Conservation (phyloP, 2,888 invertebrate genomes). For the Sinelater perroti region DNA sequence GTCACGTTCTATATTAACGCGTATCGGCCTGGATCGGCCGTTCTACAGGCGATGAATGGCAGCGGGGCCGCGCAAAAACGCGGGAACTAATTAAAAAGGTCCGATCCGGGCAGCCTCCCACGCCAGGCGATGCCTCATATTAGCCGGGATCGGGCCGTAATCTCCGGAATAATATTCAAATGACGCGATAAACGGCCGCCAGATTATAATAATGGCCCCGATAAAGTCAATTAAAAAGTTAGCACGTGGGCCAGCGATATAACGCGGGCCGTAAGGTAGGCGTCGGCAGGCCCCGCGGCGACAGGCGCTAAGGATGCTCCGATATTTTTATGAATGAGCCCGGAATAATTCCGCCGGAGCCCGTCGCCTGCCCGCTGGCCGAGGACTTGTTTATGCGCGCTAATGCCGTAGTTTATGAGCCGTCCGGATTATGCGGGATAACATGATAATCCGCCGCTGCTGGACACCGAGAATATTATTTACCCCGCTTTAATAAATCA, state of each 20-base stretch:
- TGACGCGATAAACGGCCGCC: slow-evolving; percentile 36
- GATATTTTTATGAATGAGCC: slow-evolving; percentile 42
- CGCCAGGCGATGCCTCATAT: slow-evolving; percentile 24
- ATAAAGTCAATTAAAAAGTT: slow-evolving; percentile 46
- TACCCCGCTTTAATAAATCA: slow-evolving; percentile 43
- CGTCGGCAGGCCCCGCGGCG: slow-evolving; percentile 26
- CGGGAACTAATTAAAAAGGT: slow-evolving; percentile 27
- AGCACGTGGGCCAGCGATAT: slow-evolving; percentile 43
- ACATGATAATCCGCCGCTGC: slow-evolving; percentile 47
- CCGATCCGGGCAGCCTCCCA: slow-evolving; percentile 21
- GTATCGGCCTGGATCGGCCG: too few species aligned
- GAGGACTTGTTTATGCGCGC: slow-evolving; percentile 46
- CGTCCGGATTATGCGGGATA: slow-evolving; percentile 48
- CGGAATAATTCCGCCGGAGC: slow-evolving; percentile 27
- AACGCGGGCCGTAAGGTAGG: slow-evolving; percentile 33
- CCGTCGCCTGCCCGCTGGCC: slow-evolving; percentile 41
- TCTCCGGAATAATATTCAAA: slow-evolving; percentile 37
- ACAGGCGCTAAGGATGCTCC: slow-evolving; percentile 24
- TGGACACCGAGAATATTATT: slow-evolving; percentile 43
- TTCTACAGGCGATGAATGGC: too few species aligned
- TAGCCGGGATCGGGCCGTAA: slow-evolving; percentile 27
- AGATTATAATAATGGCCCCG: slow-evolving; percentile 44
- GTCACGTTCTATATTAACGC: too few species aligned
- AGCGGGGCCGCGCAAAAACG: too few species aligned
- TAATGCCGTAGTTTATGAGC: slow-evolving; percentile 48